A percentile compares a stretch with the other conserved stretches of the same genome.
These are phyloP conservation scores for Excalfactoria chinensis DNA, from an alignment of 2,113 vertebrate species.

Conservation along the genomic window DNA sequence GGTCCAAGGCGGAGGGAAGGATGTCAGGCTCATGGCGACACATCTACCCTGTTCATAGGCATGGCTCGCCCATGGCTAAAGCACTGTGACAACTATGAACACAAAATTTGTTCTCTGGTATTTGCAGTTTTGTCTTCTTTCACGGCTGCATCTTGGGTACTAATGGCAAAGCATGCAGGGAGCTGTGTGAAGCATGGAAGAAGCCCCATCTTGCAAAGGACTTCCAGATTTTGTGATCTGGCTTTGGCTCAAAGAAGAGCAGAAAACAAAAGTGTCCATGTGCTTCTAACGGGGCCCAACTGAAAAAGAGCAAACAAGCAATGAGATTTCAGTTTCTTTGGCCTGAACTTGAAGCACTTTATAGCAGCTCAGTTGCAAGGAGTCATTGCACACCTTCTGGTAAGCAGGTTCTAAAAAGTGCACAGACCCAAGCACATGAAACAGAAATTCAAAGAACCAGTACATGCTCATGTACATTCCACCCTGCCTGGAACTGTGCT, in stretches of 20 bases:
- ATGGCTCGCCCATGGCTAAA: not conserved
- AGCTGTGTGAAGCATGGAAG: not conserved
- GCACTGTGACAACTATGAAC: not conserved
- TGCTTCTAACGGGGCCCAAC: not conserved
- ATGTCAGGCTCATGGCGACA: not conserved
- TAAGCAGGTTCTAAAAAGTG: not conserved
- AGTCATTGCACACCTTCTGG: not conserved
- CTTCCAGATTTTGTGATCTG: slow-evolving; percentile 30
- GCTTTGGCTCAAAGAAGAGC: not conserved
- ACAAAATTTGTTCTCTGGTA: not conserved
- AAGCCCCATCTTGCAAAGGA: not conserved
- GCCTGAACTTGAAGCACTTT: not conserved
- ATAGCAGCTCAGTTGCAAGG: not conserved
- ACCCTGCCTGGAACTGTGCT: not conserved
- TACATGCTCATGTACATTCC: not conserved
- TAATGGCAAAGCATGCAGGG: accelerated
- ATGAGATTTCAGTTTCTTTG: not conserved
- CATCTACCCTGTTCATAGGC: not conserved
- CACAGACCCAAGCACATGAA: not conserved
- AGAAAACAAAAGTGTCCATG: not conserved
- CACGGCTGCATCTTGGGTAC: not conserved
- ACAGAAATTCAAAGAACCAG: not conserved
- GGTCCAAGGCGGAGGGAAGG: not conserved
- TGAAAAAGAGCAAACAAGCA: not conserved
- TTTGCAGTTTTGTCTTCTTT: not conserved